Percentiles rank a stretch among this genome's conserved stretches.
phyloP scores from a whole-genome alignment of 2,113 vertebrate species.

The Climacteris rufus region DNA sequence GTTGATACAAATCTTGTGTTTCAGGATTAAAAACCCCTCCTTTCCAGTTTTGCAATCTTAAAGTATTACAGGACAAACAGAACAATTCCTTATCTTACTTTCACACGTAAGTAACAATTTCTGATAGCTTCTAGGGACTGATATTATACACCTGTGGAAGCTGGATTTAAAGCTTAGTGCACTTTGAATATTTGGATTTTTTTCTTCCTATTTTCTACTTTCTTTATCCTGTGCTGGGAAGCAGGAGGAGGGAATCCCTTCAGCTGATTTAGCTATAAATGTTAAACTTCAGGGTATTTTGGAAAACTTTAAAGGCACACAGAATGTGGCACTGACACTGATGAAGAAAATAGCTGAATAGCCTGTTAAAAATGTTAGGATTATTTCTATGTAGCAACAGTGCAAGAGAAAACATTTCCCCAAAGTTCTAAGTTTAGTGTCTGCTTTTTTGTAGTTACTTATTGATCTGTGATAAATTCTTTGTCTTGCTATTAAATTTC shows the following conservation, averaged over 20 bases:
- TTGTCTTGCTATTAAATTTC: constrained; percentile 4
- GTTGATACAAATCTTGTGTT: not conserved
- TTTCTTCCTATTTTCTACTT: not conserved
- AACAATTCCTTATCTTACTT: not conserved
- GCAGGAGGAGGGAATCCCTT: not conserved
- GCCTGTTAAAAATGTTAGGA: not conserved
- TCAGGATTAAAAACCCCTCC: not conserved
- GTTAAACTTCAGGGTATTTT: constrained; percentile 2
- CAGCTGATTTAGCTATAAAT: not conserved
- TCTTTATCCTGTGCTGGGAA: not conserved
- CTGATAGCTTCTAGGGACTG: not conserved
- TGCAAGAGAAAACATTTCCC: not conserved
- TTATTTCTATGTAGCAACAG: not conserved
- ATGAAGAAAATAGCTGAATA: not conserved
- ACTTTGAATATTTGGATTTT: not conserved
- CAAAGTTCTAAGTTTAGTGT: constrained; percentile 12
- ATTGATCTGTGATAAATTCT: constrained; percentile 41
- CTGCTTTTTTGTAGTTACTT: constrained; percentile 32
- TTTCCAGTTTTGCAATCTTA: not conserved
- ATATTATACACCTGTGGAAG: not conserved
- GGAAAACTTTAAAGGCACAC: not conserved
- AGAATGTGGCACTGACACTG: not conserved
- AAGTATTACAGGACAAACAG: not conserved
- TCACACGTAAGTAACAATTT: not conserved
- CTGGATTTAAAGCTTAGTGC: not conserved